phyloP scores from a whole-genome alignment of 2,888 invertebrate genomes.

The Aporophyla lueneburgensis region DNA sequence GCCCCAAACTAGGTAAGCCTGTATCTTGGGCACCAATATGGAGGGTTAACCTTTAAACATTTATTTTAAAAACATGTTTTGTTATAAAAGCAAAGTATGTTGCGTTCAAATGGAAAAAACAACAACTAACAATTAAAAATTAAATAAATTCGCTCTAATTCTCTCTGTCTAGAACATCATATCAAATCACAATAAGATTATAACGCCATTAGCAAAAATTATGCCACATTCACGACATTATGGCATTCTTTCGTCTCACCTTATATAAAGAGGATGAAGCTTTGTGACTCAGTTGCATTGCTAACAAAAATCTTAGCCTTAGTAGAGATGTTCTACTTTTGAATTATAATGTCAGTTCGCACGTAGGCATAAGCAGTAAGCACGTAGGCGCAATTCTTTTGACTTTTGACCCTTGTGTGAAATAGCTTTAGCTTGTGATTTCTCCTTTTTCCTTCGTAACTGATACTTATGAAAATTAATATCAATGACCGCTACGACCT shows the following conservation, averaged over 20 bases:
- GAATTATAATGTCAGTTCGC: not conserved
- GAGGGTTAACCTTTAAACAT: too few species aligned
- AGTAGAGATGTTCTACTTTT: constrained; percentile 35
- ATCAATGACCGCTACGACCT: not conserved
- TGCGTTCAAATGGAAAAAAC: too few species aligned
- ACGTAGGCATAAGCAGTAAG: not conserved
- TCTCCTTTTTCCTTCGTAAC: not conserved
- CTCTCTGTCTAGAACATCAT: not conserved
- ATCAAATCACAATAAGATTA: not conserved
- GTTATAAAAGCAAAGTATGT: too few species aligned
- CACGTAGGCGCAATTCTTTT: not conserved
- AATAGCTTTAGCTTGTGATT: not conserved
- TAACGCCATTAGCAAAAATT: not conserved
- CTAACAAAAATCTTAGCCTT: constrained; percentile 19
- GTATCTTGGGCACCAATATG: too few species aligned
- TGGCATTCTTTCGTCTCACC: not conserved
- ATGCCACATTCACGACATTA: not conserved
- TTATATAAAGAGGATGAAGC: constrained; percentile 12
- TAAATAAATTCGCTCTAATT: not conserved
- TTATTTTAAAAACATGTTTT: too few species aligned
- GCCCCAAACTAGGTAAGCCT: too few species aligned
- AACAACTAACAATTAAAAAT: too few species aligned
- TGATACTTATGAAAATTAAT: not conserved
- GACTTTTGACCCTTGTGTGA: not conserved
- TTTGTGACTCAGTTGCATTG: constrained; percentile 37